phyloP scores from a whole-genome alignment of 1,140 invertebrate genomes.

The Sitobion miscanthi region DNA sequence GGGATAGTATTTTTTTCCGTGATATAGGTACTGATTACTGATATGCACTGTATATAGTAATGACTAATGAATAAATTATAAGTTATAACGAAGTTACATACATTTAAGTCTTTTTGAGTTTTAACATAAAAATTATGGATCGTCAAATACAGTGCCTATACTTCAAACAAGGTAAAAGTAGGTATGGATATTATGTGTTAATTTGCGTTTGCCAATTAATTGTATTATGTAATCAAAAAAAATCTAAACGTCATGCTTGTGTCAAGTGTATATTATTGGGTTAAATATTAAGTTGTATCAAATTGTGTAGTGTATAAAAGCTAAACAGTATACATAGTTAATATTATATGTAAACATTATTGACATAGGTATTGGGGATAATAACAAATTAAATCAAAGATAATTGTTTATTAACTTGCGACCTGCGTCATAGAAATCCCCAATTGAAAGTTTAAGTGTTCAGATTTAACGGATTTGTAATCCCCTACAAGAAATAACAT shows the following conservation, averaged over 20 bases:
- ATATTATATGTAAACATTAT: background rate
- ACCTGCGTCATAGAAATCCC: background rate
- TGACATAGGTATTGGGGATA: background rate
- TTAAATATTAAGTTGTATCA: background rate
- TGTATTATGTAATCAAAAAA: background rate
- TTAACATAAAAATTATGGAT: background rate
- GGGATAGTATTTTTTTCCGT: background rate
- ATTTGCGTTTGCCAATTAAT: background rate
- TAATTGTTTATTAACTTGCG: background rate
- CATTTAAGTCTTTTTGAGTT: background rate
- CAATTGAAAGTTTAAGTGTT: background rate
- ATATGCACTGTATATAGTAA: background rate
- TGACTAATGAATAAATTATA: no score
- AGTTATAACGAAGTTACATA: background rate
- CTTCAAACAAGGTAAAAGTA: background rate
- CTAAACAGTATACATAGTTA: background rate
- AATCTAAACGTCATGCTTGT: background rate
- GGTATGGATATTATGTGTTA: background rate
- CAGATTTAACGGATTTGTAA: background rate
- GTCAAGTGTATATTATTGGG: background rate
- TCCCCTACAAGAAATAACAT: background rate
- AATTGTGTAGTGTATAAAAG: background rate
- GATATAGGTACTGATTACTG: background rate
- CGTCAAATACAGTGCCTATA: background rate
- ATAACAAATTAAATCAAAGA: conserved; percentile 3